Conservation (phyloP, 2,888 invertebrate species). For the Calameuta idolon region DNA sequence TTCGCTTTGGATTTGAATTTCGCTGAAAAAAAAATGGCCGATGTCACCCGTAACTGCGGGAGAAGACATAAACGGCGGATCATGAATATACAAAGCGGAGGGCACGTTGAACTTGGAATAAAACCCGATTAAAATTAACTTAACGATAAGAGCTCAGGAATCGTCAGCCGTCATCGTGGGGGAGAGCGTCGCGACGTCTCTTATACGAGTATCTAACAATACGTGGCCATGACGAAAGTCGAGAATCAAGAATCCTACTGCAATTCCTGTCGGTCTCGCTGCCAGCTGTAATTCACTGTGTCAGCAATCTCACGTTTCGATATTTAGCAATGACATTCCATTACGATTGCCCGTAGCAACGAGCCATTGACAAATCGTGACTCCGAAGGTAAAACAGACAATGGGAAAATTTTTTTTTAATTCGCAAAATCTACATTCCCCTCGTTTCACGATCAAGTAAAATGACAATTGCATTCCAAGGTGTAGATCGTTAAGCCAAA, state of each 20-base stretch:
- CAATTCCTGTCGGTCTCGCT: not conserved
- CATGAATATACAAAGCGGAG: conserved; percentile 35
- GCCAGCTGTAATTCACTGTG: not conserved
- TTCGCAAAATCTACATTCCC: too few species aligned
- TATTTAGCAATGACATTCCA: not conserved
- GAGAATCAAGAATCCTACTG: not conserved
- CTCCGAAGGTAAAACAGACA: not conserved
- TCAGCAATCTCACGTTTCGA: not conserved
- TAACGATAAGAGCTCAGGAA: conserved; percentile 28
- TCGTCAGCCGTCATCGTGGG: not conserved
- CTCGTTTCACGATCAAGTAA: not conserved
- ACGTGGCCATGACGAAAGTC: not conserved
- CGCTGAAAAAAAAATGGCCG: conserved; percentile 14
- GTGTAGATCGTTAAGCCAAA: too few species aligned
- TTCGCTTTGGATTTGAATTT: not conserved
- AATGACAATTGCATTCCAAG: not conserved
- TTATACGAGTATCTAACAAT: not conserved
- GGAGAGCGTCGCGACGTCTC: not conserved
- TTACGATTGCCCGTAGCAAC: not conserved
- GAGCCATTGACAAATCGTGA: not conserved
- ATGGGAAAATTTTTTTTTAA: not conserved
- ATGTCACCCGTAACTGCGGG: conserved; percentile 29
- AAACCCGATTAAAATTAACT: conserved; percentile 39
- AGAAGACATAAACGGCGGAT: conserved; percentile 26
- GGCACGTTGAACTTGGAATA: conserved; percentile 32